A percentile compares a stretch with the other conserved stretches of the same genome.
Conservation (phyloP, 2,113 vertebrate species). For the human (Homo sapiens) region DNA sequence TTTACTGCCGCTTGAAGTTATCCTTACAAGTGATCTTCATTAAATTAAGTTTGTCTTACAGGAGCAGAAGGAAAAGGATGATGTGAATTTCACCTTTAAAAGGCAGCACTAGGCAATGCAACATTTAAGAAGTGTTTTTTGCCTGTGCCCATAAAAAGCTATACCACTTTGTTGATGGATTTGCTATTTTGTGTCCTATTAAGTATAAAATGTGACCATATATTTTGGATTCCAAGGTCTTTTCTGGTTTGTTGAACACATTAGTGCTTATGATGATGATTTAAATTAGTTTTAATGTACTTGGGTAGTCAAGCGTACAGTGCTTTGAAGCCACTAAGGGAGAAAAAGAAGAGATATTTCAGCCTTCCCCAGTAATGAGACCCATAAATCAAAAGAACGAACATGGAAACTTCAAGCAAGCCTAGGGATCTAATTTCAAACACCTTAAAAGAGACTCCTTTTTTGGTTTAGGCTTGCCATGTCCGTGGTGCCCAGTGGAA, state of each 20-base stretch:
- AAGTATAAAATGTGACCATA: slow-evolving; percentile 61
- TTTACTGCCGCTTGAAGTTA: not conserved
- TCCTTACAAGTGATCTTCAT: not conserved
- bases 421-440: slow-evolving; percentile 77
- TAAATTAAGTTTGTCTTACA: not conserved
- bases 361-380: slow-evolving; percentile 68
- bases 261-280: slow-evolving; percentile 73
- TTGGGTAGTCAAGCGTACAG: slow-evolving; percentile 79
- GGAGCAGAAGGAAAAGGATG: not conserved
- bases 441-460: slow-evolving; percentile 69
- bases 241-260: slow-evolving; percentile 77
- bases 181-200: slow-evolving; percentile 39
- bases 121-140: not conserved
- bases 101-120: not conserved
- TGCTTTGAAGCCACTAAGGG: slow-evolving; percentile 78
- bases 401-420: slow-evolving; percentile 71
- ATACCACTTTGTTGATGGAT: slow-evolving; percentile 61
- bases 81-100: slow-evolving; percentile 35
- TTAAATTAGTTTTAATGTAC: slow-evolving; percentile 79
- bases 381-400: slow-evolving; percentile 77
- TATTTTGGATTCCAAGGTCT: slow-evolving; percentile 60
- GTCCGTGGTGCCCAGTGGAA: slow-evolving; percentile 1
- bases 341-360: slow-evolving; percentile 64
- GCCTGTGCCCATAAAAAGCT: not conserved
- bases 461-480: slow-evolving; percentile 70